Conservation (phyloP, 2,797 vertebrate species). For the Acipenser ruthenus region DNA sequence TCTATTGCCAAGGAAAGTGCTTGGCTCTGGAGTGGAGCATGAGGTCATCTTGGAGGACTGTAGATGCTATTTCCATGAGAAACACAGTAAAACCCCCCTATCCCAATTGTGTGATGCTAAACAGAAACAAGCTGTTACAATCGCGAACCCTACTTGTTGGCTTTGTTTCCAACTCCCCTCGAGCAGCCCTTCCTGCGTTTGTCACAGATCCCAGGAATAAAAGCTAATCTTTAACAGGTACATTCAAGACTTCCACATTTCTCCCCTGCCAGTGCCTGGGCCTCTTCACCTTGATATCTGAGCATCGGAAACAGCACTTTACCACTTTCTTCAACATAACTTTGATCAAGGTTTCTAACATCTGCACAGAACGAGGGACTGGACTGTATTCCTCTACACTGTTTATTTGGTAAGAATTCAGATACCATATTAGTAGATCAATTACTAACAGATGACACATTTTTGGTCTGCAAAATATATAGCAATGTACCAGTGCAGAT, state of each 20-base stretch:
- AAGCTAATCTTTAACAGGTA: slow-evolving; percentile 34
- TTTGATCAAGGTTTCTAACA: slow-evolving; percentile 9
- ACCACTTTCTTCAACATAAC: not conserved
- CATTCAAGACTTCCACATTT: slow-evolving; percentile 15
- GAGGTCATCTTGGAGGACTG: slow-evolving; percentile 66
- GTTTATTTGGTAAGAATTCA: slow-evolving; percentile 1
- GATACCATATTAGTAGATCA: not conserved
- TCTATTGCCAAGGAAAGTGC: slow-evolving; percentile 47
- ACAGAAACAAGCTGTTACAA: slow-evolving; percentile 54
- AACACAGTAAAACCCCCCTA: slow-evolving; percentile 52
- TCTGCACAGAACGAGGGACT: not conserved
- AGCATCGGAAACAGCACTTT: slow-evolving; percentile 8
- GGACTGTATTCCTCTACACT: not conserved
- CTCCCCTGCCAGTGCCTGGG: slow-evolving; percentile 20
- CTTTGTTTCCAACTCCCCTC: slow-evolving; percentile 41
- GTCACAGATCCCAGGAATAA: slow-evolving; percentile 28
- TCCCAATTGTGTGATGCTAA: slow-evolving; percentile 52
- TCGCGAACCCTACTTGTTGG: slow-evolving; percentile 40
- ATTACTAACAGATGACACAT: not conserved
- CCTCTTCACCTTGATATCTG: slow-evolving; percentile 14
- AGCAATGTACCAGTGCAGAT: too few relatives aligned
- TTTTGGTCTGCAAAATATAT: not conserved
- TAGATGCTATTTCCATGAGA: slow-evolving; percentile 74
- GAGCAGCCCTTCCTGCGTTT: slow-evolving; percentile 36
- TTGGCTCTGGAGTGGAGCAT: slow-evolving; percentile 62